Conservation (phyloP, 2,797 vertebrate genomes). For the Rhynchotus rufescens region DNA sequence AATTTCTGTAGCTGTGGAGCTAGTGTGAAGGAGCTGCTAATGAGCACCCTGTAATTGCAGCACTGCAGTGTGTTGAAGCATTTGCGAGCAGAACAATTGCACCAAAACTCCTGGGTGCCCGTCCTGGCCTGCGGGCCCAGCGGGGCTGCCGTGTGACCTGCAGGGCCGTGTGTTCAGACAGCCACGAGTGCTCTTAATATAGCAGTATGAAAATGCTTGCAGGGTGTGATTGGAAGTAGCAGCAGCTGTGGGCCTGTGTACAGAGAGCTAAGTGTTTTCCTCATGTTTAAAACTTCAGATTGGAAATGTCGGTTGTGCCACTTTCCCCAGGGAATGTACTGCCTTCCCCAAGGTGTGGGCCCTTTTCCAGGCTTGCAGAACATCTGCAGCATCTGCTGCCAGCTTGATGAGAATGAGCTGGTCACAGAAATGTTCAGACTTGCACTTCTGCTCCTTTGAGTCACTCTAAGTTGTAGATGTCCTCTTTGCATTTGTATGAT, state of each 20-base stretch:
- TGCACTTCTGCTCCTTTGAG: neutral
- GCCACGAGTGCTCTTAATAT: neutral
- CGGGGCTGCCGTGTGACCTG: constrained; percentile 9
- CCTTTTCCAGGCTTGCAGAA: neutral
- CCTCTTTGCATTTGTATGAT: neutral
- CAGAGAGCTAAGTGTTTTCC: neutral
- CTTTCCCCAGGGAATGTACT: neutral
- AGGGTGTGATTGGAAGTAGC: constrained; percentile 18
- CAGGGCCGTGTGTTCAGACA: neutral
- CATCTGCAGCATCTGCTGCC: neutral
- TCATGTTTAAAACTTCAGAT: neutral
- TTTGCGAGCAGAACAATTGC: constrained; percentile 43
- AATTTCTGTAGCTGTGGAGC: neutral
- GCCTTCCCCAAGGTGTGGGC: neutral
- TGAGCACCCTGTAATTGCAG: neutral
- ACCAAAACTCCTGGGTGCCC: constrained; percentile 4
- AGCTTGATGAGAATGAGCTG: neutral
- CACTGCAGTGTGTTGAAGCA: neutral
- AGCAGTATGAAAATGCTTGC: neutral
- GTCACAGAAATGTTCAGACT: neutral
- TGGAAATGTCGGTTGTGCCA: neutral
- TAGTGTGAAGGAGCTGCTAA: neutral
- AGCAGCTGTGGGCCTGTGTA: neutral
- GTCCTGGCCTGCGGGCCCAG: neutral
- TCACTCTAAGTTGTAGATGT: neutral